These are phyloP conservation scores for Eulithis testata DNA, from an alignment of 2,888 invertebrate species.

Conservation along the genomic window DNA sequence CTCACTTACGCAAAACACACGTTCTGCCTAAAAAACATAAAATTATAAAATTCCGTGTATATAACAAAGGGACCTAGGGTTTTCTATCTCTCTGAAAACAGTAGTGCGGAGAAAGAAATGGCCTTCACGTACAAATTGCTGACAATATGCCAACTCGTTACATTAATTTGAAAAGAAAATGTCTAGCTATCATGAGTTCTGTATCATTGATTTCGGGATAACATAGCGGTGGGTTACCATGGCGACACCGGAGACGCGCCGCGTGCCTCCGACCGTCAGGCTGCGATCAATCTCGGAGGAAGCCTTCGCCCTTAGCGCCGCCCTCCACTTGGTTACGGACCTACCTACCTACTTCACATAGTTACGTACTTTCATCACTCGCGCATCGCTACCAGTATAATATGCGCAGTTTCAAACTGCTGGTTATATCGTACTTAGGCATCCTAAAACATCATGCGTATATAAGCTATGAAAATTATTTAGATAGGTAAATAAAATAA, in stretches of 20 bases:
- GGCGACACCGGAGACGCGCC: constrained; percentile 67
- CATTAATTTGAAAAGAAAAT: constrained; percentile 27
- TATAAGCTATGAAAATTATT: not conserved
- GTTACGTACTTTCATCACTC: constrained; percentile 28
- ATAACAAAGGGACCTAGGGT: constrained; percentile 9
- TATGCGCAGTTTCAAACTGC: constrained; percentile 15
- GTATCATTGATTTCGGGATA: constrained; percentile 50
- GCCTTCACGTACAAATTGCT: constrained; percentile 31
- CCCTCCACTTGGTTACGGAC: constrained; percentile 36
- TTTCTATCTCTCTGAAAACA: constrained; percentile 11
- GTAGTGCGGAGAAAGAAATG: constrained; percentile 33
- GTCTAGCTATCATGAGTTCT: constrained; percentile 24
- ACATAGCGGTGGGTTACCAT: constrained; percentile 75
- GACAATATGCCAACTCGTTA: constrained; percentile 33
- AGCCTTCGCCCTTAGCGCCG: constrained; percentile 49
- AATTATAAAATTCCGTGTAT: not conserved
- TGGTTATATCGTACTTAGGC: constrained; percentile 14
- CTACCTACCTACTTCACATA: constrained; percentile 12
- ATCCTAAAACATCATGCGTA: not conserved
- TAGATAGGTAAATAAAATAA: not conserved
- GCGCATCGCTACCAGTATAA: constrained; percentile 10
- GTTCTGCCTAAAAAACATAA: not conserved
- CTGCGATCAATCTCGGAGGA: constrained; percentile 76
- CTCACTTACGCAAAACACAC: too few species aligned
- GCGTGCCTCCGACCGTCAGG: constrained; percentile 43